Base-by-base conservation (phyloP, 2,113 vertebrate genomes). In the Merops nubicus region DNA sequence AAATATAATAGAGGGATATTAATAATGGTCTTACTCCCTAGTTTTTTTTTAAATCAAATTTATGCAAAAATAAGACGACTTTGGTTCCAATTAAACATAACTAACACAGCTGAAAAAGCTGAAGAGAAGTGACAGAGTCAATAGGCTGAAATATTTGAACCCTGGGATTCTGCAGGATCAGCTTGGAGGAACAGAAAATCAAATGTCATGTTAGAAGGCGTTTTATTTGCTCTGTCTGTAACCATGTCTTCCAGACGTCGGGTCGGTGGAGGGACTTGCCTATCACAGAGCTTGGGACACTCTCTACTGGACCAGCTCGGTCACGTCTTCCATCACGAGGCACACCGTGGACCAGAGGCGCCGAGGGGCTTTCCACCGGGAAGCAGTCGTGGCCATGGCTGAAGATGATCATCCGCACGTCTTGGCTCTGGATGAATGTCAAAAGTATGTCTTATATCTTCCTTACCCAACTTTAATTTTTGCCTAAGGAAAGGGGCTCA, bases 251-350 rank as follows among this genome's bases (percentile, higher is more conserved):
- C 89, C 95, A 99, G 99, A 99, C 97, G 99, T 99, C 40, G 99
- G 99, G 22, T 99, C 99, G 40, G 99, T 99, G 42, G 99, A 99
- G 92, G 99, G 99, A 26, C 98, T 99, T 94, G 99, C 99, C 34
- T 99, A 99, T 92, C 99, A 99, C 75, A 97, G 98, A 74, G 98
- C 98, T n/a, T 99, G 99, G 99, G 99, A 99, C 96, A 98, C 99
- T 6, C 96, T 99, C 18, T 99, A 99, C 93, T 99, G 99, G 99
- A 99, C 99, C 96, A 99, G 99, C 94, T 99, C 99, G 50, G 99
- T 99, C 28, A 99, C 99, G 4, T 99, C 99, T 68, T 99, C 98
- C 74, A 99, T 99, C 97, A 99, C 97, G 43, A 98, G 99, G 65
- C 99, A 99, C 91, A 99, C 98, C 4, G 98, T 99, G 79, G 99